phyloP scores from a whole-genome alignment of 2,113 vertebrate genomes.

The Pyrgilauda ruficollis region DNA sequence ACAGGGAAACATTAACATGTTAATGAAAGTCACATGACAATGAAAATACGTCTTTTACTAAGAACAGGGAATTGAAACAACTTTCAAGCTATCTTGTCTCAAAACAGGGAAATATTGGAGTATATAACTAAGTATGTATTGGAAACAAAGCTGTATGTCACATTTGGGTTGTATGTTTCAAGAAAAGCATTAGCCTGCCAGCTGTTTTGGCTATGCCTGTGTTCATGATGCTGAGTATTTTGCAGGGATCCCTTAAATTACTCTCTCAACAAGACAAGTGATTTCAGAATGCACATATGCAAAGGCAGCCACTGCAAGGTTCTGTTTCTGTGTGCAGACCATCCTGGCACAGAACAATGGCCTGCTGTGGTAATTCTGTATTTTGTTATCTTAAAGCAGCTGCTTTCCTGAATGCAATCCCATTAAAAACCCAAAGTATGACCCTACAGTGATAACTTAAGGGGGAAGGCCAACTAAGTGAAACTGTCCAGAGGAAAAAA shows the following conservation, averaged over 20 bases:
- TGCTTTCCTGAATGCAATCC: slow-evolving; percentile 55
- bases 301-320: neutral
- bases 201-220: neutral
- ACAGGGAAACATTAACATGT: neutral
- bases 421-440: slow-evolving; percentile 24
- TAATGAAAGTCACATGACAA: neutral
- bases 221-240: neutral
- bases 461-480: neutral
- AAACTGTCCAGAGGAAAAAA: neutral
- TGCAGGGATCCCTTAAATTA: neutral
- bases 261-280: neutral
- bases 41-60: neutral
- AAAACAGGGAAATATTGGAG: neutral
- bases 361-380: slow-evolving; percentile 27
- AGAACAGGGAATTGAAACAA: neutral
- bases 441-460: slow-evolving; percentile 21
- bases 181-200: neutral
- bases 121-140: neutral
- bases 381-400: slow-evolving; percentile 62
- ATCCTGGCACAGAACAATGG: neutral
- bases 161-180: neutral
- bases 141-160: neutral
- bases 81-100: neutral
- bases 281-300: neutral
- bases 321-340: neutral